Base-by-base conservation (phyloP, 2,113 vertebrate genomes). In the Rostratula benghalensis region DNA sequence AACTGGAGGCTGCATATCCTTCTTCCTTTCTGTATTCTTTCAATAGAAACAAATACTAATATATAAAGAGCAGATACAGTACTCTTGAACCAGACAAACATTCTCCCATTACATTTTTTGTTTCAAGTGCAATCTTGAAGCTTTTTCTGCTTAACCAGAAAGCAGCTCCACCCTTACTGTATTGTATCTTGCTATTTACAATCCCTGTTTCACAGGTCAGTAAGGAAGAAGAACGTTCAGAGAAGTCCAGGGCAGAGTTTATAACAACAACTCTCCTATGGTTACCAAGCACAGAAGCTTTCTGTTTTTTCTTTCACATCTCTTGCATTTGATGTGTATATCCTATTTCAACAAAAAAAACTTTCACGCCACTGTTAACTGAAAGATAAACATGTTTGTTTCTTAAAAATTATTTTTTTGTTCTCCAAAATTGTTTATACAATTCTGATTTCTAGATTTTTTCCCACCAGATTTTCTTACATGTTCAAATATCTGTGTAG, bases 211-310 rank as follows among this genome's bases (percentile, higher is more conserved):
- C 14, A 13, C 25, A 68, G 17, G 10, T 20, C 39, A 37, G 46
- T 4, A 25, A 12, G 35, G 22, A 56, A 74, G n/a, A 7, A 31
- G 33, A 10, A 9, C 13, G 17, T 65, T 41, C 9, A 2, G 7
- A 43, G 56, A 46, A 71, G 50, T 51, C 67, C 16, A 28, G 71
- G 37, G 59, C 53, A 27, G 54, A 25, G 67, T 18, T 18, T 56
- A 0, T 7, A 79, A 24, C 10, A n/a, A 6, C 5, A 5, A 2
- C 24, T 81, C 46, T 63, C 11, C 27, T 30, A 1, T 50, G 15
- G 10, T 80, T 80, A 45, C 24, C 50, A 54, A 82, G 27, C 35
- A 35, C 31, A 41, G 51, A 45, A 28, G 27, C 16, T 81, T 64
- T 28, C 20, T 85, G 2, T 61, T 64, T n/a, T 10, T 61, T 31